Evolutionary conservation across 2,113 vertebrate species (phyloP), one percentile per base, ranked within the genome.

Genomic region (Gracilinanus agilis): DNA sequence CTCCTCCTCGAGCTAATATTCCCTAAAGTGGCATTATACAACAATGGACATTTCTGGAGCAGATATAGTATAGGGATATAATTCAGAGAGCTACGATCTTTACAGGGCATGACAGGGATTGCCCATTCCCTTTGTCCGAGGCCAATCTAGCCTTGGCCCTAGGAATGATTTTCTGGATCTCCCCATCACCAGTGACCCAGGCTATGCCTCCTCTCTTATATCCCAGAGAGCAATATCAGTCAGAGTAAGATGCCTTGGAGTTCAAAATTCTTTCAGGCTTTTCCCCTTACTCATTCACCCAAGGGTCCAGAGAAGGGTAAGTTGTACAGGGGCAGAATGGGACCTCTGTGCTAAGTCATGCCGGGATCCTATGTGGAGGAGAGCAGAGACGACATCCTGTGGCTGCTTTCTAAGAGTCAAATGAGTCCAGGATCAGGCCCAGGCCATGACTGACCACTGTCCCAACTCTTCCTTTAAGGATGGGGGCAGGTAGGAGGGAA

Each of bases 381-480:
- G 25, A 90, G 89, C 49, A 44, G 49, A 96, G 90, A 90, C 90
- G 92, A 90, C 75, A 92, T 95, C 95, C 94, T 93, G 95, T 97
- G 95, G 91, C 89, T 93, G 53, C 88, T 53, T 90, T 53, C 27
- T 54, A 56, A 93, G 55, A 91, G 88, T 89, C 90, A 93, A 13
- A 3, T 0, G 54, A 92, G 40, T 92, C 49, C 25, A 91, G 67
- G 9, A 58, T 1, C 3, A 3, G 90, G 91, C 83, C 92, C 89
- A 44, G 53, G 55, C 54, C 34, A 12, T 9, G 90, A 55, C 40
- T 55, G 88, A 44, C 0, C 9, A 34, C 90, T 27, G 90, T 90
- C 56, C 93, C 91, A 55, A 92, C 61, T 90, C 54, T 61, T 91
- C 90, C 55, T 10, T 91, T 92, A 54, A 55, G 89, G 91, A 89